A percentile compares a stretch with the other conserved stretches of the same genome.
These are phyloP conservation scores for Pantherophis vulpinus DNA, from an alignment of 2,797 vertebrate genomes.

Conservation along the genomic window DNA sequence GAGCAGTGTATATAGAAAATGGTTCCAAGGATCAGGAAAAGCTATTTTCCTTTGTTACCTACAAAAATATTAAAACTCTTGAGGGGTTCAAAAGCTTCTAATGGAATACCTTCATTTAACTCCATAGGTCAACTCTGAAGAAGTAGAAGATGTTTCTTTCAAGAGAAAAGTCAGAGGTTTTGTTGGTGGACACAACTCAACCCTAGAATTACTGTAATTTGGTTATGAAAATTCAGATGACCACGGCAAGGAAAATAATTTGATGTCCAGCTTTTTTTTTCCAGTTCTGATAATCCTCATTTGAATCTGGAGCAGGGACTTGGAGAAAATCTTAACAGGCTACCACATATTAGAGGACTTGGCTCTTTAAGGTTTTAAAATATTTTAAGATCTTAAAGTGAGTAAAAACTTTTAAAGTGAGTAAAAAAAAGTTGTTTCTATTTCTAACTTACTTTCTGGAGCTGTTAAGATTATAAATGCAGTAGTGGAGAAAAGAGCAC, in stretches of 20 bases:
- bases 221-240: not conserved
- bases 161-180: not conserved
- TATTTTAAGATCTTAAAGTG: not conserved
- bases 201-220: not conserved
- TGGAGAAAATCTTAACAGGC: not conserved
- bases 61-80: not conserved
- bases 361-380: not conserved
- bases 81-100: not conserved
- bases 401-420: not conserved
- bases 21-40: not conserved
- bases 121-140: not conserved
- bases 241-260: not conserved
- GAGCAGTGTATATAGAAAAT: too few relatives aligned
- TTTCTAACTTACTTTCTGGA: not conserved
- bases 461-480: not conserved
- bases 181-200: not conserved
- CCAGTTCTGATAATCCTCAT: not conserved
- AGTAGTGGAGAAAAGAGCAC: not conserved
- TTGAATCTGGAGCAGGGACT: not conserved
- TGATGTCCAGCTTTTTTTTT: not conserved
- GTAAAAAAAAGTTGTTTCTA: not conserved
- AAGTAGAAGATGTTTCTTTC: not conserved
- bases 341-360: not conserved
- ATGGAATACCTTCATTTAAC: not conserved
- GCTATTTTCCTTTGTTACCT: not conserved